Conservation (phyloP, 2,888 invertebrate species). For the Merodon equestris region DNA sequence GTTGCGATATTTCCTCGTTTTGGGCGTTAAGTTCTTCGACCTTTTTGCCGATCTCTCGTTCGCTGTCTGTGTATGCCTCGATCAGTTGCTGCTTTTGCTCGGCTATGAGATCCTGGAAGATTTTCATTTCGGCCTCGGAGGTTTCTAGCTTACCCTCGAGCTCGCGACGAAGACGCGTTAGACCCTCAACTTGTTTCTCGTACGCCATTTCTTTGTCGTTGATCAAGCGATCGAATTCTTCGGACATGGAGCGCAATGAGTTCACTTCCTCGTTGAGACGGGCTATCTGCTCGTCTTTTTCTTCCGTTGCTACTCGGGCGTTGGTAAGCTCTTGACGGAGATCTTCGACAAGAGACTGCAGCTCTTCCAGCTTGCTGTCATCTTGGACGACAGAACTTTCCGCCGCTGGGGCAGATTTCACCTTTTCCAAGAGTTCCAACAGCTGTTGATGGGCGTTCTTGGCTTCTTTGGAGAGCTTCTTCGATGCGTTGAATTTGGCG, state of each 20-base stretch:
- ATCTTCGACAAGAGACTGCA: conserved; percentile 79
- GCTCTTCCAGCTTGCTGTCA: conserved; percentile 72
- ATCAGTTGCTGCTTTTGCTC: conserved; percentile 79
- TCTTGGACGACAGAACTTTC: conserved; percentile 70
- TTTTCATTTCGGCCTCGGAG: conserved; percentile 75
- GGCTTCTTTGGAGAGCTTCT: conserved; percentile 77
- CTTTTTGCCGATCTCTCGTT: conserved; percentile 73
- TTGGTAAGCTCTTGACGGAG: conserved; percentile 79
- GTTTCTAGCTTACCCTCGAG: conserved; percentile 73
- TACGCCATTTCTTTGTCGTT: conserved; percentile 74
- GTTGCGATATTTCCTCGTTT: conserved; percentile 76
- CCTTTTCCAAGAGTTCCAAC: conserved; percentile 74
- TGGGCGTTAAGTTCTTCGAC: conserved; percentile 73
- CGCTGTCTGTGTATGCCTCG: conserved; percentile 76
- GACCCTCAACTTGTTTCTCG: conserved; percentile 74
- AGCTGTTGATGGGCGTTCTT: conserved; percentile 76
- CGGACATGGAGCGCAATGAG: conserved; percentile 71
- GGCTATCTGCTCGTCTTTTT: conserved; percentile 80
- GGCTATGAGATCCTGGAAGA: conserved; percentile 75
- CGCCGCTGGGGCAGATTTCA: conserved; percentile 74
- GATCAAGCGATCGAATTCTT: conserved; percentile 72
- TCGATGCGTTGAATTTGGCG: conserved; percentile 76
- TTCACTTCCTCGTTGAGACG: conserved; percentile 77
- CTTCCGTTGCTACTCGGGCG: conserved; percentile 79
- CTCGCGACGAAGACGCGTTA: conserved; percentile 73